Conservation (phyloP, 2,888 invertebrate species). For the Nebria salina region DNA sequence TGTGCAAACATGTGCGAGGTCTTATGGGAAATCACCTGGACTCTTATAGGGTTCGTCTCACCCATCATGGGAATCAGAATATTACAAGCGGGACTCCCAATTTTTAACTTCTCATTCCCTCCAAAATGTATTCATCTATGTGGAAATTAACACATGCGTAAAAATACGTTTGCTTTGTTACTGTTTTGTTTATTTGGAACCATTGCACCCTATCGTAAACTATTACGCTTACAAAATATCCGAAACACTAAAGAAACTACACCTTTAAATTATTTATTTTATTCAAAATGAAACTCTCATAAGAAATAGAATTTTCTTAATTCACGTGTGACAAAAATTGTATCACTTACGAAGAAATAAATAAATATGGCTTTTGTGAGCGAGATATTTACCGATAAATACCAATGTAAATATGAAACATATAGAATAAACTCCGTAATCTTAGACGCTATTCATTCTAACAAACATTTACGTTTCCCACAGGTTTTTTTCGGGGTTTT, state of each 20-base stretch:
- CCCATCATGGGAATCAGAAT: slow-evolving; percentile 35
- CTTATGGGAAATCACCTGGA: slow-evolving; percentile 65
- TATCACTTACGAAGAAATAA: background rate
- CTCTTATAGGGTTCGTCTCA: slow-evolving; percentile 47
- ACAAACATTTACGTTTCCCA: background rate
- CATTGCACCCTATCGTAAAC: background rate
- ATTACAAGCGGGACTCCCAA: background rate
- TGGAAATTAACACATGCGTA: slow-evolving; percentile 1
- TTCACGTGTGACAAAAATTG: background rate
- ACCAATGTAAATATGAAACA: background rate
- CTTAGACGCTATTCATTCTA: background rate
- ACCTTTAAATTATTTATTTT: no score
- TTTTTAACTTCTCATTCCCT: background rate
- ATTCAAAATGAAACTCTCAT: no score
- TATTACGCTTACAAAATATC: background rate
- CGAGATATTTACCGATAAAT: background rate
- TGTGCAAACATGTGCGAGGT: slow-evolving; percentile 64
- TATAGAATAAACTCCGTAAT: background rate
- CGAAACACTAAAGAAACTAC: background rate
- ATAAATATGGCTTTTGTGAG: background rate
- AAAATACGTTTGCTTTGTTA: background rate
- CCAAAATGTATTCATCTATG: background rate
- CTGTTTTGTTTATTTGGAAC: background rate
- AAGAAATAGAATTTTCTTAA: background rate
- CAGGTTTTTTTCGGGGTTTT: background rate